Evolutionary conservation across 2,888 invertebrate species (phyloP).

Genomic region (Tachina grossa): DNA sequence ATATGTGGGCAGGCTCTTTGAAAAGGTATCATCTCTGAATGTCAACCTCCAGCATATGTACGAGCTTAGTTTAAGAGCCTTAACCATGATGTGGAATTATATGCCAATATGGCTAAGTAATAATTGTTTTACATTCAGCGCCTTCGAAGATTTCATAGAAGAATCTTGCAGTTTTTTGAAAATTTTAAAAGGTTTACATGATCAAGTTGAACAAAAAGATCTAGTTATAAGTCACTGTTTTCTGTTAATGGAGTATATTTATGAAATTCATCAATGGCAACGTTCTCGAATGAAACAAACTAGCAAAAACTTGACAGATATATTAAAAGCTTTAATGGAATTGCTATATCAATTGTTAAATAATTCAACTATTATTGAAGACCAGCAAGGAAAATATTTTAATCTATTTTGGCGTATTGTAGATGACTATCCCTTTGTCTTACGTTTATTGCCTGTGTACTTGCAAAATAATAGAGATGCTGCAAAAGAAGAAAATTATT

Average conservation of each 20-base stretch:
- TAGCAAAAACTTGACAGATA: constrained; percentile 5
- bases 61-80: constrained; percentile 72
- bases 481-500: constrained; percentile 5
- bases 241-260: constrained; percentile 58
- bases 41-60: constrained; percentile 70
- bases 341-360: constrained; percentile 49
- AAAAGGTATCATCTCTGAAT: constrained; percentile 58
- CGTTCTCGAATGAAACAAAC: constrained; percentile 20
- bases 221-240: constrained; percentile 39
- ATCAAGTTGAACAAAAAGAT: constrained; percentile 27
- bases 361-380: not conserved
- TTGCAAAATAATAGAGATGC: constrained; percentile 31
- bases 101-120: constrained; percentile 75
- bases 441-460: constrained; percentile 49
- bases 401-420: constrained; percentile 41
- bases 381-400: constrained; percentile 30
- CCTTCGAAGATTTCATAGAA: constrained; percentile 70
- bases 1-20: constrained; percentile 75
- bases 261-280: constrained; percentile 65
- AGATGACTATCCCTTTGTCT: constrained; percentile 46
- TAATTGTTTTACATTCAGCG: constrained; percentile 71
- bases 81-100: constrained; percentile 75
- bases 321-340: constrained; percentile 40
- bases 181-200: constrained; percentile 38
- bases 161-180: constrained; percentile 70